phyloP scores from a whole-genome alignment of 2,888 invertebrate genomes.

The Tenthredo amoena region DNA sequence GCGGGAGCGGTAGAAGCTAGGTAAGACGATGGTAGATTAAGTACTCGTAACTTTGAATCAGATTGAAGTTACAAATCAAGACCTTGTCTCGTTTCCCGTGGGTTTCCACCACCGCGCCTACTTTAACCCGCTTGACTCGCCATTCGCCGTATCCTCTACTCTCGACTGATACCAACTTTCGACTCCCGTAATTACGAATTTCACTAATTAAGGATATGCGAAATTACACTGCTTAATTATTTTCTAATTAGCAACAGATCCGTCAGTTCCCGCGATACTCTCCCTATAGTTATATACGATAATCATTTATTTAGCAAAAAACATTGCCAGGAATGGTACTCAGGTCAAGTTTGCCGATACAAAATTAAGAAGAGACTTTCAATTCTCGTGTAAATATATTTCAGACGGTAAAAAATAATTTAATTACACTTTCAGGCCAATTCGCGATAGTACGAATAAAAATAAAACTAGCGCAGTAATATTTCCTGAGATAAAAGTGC shows the following conservation, averaged over 20 bases:
- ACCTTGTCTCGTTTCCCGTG: conserved; percentile 31
- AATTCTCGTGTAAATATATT: background rate
- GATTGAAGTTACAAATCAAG: conserved; percentile 50
- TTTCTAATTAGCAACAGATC: conserved; percentile 58
- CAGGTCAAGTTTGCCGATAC: too few species aligned
- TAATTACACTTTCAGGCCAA: background rate
- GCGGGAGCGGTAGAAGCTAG: background rate
- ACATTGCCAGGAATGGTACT: background rate
- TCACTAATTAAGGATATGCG: conserved; percentile 66
- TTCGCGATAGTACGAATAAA: background rate
- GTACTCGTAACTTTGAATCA: conserved; percentile 50
- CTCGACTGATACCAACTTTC: conserved; percentile 48
- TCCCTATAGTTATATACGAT: background rate
- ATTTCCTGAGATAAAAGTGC: background rate
- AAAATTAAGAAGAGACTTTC: background rate
- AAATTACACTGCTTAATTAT: conserved; percentile 66
- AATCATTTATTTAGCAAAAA: background rate
- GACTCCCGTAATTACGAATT: conserved; percentile 64
- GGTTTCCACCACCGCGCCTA: conserved; percentile 10
- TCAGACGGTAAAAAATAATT: background rate
- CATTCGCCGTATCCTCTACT: conserved; percentile 7
- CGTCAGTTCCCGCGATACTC: conserved; percentile 14
- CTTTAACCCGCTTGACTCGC: background rate
- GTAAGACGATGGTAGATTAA: conserved; percentile 44
- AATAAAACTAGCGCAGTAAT: background rate